Percentiles rank a stretch among this genome's conserved stretches.
Conservation (phyloP, 1,140 invertebrate genomes). For the Chrysomallon squamiferum region DNA sequence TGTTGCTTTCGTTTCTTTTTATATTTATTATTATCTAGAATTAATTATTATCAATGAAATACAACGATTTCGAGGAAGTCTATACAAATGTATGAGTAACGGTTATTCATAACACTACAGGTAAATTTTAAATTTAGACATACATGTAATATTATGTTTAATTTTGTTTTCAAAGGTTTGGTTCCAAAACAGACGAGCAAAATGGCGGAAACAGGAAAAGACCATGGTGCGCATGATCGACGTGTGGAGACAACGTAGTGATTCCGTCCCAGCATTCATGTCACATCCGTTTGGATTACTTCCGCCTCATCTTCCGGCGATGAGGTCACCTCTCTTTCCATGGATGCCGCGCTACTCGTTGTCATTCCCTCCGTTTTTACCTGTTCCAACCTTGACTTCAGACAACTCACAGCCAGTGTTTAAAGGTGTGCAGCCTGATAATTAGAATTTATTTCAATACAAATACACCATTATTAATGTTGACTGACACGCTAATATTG, state of each 20-base stretch:
- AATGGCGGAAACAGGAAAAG: slow-evolving; percentile 93
- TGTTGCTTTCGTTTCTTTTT: too few species aligned
- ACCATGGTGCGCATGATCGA: slow-evolving; percentile 64
- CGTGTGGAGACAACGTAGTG: slow-evolving; percentile 29
- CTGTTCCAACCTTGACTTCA: slow-evolving; percentile 13
- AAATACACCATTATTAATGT: too few species aligned
- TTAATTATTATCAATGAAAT: too few species aligned
- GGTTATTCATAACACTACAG: too few species aligned
- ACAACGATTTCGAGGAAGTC: too few species aligned
- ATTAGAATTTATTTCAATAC: too few species aligned
- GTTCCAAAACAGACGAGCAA: slow-evolving; percentile 95
- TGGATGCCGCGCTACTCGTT: slow-evolving; percentile 30
- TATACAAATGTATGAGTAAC: too few species aligned
- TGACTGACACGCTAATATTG: too few species aligned
- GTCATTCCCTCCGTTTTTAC: slow-evolving; percentile 22
- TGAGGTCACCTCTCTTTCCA: slow-evolving; percentile 28
- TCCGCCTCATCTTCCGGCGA: slow-evolving; percentile 23
- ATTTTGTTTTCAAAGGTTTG: slow-evolving; percentile 78
- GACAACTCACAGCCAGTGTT: slow-evolving; percentile 12
- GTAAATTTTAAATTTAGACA: too few species aligned
- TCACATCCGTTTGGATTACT: slow-evolving; percentile 20
- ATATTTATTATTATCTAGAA: too few species aligned
- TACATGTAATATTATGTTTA: too few species aligned
- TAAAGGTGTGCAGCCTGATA: slow-evolving; percentile 13
- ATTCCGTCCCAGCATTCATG: slow-evolving; percentile 20